A percentile compares a stretch with the other conserved stretches of the same genome.
Evolutionary conservation across 2,797 vertebrate genomes (phyloP).

Genomic region (Synanceia verrucosa): DNA sequence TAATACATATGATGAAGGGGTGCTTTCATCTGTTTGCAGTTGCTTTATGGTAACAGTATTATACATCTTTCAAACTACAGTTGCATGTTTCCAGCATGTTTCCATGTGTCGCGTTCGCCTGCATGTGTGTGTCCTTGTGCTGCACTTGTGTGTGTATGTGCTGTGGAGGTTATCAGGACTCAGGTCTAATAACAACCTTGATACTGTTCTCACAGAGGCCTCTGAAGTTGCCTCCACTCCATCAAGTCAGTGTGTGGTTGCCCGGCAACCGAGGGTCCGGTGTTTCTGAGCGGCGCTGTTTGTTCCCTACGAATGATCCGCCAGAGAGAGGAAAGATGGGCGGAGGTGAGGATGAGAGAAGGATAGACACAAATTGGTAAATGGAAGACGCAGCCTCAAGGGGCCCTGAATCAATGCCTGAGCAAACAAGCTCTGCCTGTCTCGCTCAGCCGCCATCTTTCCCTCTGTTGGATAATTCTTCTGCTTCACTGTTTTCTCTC

Average conservation of each 20-base stretch:
- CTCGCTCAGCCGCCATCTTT: constrained; percentile 62
- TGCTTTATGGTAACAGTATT: constrained; percentile 34
- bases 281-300: constrained; percentile 82
- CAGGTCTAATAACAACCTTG: constrained; percentile 80
- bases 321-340: constrained; percentile 72
- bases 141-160: constrained; percentile 7
- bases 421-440: constrained; percentile 77
- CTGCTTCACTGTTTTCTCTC: constrained; percentile 38
- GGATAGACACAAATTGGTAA: constrained; percentile 87
- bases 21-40: constrained; percentile 41
- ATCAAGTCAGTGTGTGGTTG: constrained; percentile 85
- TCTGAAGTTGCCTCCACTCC: constrained; percentile 83
- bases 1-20: constrained; percentile 46
- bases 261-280: constrained; percentile 84
- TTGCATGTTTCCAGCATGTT: constrained; percentile 21
- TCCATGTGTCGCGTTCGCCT: constrained; percentile 9
- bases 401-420: constrained; percentile 83
- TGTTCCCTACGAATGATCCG: constrained; percentile 82
- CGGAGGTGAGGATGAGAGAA: constrained; percentile 74
- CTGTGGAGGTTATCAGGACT: constrained; percentile 59
- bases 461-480: constrained; percentile 42
- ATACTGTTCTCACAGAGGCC: constrained; percentile 79
- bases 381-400: constrained; percentile 81
- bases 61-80: constrained; percentile 18
- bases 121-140: neutral